These are phyloP conservation scores for Hyla sarda DNA, from an alignment of 2,113 vertebrate genomes.

Conservation along the genomic window DNA sequence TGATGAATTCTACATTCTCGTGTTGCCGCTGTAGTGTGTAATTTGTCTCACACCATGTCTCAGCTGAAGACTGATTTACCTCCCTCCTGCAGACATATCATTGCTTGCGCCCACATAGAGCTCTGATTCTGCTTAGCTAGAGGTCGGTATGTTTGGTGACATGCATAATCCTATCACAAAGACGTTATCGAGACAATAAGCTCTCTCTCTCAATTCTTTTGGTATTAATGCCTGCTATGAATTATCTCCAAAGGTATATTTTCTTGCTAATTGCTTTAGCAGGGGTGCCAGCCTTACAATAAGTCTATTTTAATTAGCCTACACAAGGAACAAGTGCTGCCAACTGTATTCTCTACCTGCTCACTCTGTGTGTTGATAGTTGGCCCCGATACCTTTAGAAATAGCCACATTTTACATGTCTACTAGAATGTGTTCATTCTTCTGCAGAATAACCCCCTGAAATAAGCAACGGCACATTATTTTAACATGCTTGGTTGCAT, in stretches of 20 bases:
- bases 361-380: neutral
- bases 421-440: neutral
- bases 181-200: slow-evolving; percentile 54
- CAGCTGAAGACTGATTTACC: slow-evolving; percentile 33
- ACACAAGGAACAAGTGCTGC: slow-evolving; percentile 18
- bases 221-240: slow-evolving; percentile 52
- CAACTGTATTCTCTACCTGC: slow-evolving; percentile 25
- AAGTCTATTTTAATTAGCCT: slow-evolving; percentile 55
- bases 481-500: neutral
- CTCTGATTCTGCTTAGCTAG: slow-evolving; percentile 50
- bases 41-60: slow-evolving; percentile 22
- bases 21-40: slow-evolving; percentile 7
- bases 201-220: slow-evolving; percentile 41
- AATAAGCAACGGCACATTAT: neutral
- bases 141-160: slow-evolving; percentile 48
- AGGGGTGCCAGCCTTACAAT: slow-evolving; percentile 48
- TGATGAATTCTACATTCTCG: neutral
- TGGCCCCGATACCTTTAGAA: neutral
- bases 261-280: slow-evolving; percentile 54
- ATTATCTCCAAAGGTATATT: slow-evolving; percentile 56
- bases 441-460: neutral
- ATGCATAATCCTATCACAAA: slow-evolving; percentile 54
- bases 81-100: slow-evolving; percentile 36
- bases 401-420: neutral
- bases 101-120: slow-evolving; percentile 24